Conservation (phyloP, 2,888 invertebrate species). For the Exocentrus adspersus region DNA sequence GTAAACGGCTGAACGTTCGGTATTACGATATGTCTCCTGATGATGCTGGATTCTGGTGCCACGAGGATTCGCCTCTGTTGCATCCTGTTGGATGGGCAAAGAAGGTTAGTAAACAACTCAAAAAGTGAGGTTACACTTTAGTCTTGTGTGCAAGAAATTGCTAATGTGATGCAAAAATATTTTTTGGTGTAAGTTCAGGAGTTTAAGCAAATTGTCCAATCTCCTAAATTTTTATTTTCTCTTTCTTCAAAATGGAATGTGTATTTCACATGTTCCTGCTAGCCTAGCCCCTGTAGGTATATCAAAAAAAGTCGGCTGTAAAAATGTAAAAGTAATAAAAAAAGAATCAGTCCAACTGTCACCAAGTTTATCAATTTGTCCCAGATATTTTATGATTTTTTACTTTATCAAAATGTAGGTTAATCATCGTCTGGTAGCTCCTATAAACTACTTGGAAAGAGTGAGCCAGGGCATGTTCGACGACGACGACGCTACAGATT, state of each 20-base stretch:
- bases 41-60: slow-evolving; percentile 95
- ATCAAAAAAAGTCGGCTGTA: too few species aligned
- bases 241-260: too few species aligned
- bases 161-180: not conserved
- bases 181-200: too few species aligned
- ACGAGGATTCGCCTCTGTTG: slow-evolving; percentile 92
- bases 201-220: too few species aligned
- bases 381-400: too few species aligned
- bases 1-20: slow-evolving; percentile 89
- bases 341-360: too few species aligned
- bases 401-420: slow-evolving; percentile 64
- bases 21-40: slow-evolving; percentile 86
- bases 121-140: too few species aligned
- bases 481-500: slow-evolving; percentile 82
- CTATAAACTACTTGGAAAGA: slow-evolving; percentile 79
- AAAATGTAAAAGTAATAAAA: too few species aligned
- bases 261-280: too few species aligned
- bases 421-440: slow-evolving; percentile 89
- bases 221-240: not conserved
- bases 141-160: not conserved
- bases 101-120: slow-evolving; percentile 57
- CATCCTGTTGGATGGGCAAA: slow-evolving; percentile 98
- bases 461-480: slow-evolving; percentile 76
- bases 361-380: too few species aligned
- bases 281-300: too few species aligned